These are phyloP conservation scores for Apostichopus japonicus DNA, from an alignment of 35 echinoderm and acorn worm genomes.

Conservation along the genomic window DNA sequence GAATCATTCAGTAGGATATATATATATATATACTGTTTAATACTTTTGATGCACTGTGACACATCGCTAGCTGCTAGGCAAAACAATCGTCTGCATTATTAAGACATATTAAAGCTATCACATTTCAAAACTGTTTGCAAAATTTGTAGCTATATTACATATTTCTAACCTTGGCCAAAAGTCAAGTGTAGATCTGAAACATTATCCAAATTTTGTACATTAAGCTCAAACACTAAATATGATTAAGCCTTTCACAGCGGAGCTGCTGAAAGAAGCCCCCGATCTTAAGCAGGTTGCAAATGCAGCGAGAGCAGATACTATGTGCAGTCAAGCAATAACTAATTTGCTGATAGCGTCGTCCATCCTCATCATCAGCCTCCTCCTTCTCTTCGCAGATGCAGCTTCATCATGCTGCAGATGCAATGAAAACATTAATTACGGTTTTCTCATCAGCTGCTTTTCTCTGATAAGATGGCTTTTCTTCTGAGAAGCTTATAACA, in stretches of 20 bases:
- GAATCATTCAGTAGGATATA: too few species aligned
- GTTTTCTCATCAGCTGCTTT: conserved; percentile 8
- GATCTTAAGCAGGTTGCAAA: background rate
- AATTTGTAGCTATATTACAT: too few species aligned
- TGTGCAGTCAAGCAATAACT: conserved; percentile 12
- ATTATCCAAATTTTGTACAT: background rate
- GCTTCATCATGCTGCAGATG: background rate
- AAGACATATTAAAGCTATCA: too few species aligned
- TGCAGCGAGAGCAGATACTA: background rate
- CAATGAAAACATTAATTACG: conserved; percentile 41
- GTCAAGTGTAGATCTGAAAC: background rate
- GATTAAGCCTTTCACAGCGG: background rate
- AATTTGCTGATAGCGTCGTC: conserved; percentile 32
- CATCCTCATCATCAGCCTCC: too few species aligned
- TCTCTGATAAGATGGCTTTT: background rate
- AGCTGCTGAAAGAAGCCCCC: background rate
- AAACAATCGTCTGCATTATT: too few species aligned
- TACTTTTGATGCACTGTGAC: too few species aligned
- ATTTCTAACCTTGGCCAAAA: too few species aligned
- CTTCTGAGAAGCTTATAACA: background rate
- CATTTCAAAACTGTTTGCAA: too few species aligned
- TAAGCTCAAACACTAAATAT: background rate
- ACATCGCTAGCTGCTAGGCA: too few species aligned
- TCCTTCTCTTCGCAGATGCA: background rate
- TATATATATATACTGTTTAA: too few species aligned